Percentiles rank a stretch among this genome's conserved stretches.
Conservation (phyloP, 2,888 invertebrate species). For the Syritta pipiens region DNA sequence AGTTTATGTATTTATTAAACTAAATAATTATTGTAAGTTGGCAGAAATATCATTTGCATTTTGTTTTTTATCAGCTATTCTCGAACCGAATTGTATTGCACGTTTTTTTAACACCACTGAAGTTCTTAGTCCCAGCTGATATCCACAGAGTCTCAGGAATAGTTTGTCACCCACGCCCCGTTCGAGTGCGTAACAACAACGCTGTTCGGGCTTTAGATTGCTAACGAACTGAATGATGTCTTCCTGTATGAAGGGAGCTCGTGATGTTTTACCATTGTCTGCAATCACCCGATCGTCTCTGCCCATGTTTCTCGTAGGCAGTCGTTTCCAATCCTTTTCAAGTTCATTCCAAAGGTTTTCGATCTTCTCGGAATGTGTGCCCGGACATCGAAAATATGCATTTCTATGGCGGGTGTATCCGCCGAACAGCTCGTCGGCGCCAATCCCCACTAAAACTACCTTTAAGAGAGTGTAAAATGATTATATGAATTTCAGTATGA, state of each 20-base stretch:
- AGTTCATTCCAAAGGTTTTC: constrained; percentile 84
- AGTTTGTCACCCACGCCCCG: constrained; percentile 96
- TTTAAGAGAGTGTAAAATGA: constrained; percentile 72
- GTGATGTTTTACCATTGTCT: constrained; percentile 91
- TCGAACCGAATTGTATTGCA: constrained; percentile 98
- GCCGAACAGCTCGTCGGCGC: constrained; percentile 98
- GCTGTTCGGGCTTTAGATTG: constrained; percentile 84
- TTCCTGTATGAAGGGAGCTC: constrained; percentile 90
- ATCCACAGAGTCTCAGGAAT: constrained; percentile 87
- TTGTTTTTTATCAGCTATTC: constrained; percentile 94
- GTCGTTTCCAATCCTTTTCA: constrained; percentile 89
- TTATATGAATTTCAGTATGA: not conserved
- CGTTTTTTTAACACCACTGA: constrained; percentile 89
- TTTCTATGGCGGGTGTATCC: constrained; percentile 95
- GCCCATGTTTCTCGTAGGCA: constrained; percentile 94
- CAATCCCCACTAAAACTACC: constrained; percentile 93
- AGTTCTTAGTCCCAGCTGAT: constrained; percentile 83
- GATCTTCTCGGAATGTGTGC: constrained; percentile 78
- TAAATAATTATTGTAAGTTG: constrained; percentile 38
- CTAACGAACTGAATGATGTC: constrained; percentile 84
- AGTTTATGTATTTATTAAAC: constrained; percentile 61
- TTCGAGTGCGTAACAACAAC: constrained; percentile 79
- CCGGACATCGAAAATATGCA: constrained; percentile 82
- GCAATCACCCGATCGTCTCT: constrained; percentile 96
- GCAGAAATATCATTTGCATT: constrained; percentile 89